phyloP scores from a whole-genome alignment of 2,113 vertebrate genomes.

The Nothocercus nigrocapillus region DNA sequence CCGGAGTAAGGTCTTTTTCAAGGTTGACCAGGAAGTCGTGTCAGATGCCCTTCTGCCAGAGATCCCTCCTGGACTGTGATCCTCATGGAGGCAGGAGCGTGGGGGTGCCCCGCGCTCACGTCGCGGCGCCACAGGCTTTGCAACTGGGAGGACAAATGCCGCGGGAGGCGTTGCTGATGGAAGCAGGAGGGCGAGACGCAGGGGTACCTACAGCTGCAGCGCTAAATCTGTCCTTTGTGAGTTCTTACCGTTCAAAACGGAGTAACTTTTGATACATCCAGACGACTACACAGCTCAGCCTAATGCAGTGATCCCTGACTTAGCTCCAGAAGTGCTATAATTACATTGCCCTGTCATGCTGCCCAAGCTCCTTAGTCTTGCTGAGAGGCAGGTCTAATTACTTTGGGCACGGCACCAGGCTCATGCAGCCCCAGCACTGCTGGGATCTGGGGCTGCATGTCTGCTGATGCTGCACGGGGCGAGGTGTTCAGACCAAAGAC shows the following conservation, averaged over 20 bases:
- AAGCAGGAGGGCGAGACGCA: neutral
- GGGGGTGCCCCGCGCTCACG: neutral
- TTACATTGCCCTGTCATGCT: neutral
- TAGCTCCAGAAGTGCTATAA: neutral
- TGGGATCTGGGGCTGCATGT: rapidly evolving
- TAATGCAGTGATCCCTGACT: neutral
- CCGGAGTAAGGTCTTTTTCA: neutral
- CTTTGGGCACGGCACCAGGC: neutral
- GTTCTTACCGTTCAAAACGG: neutral
- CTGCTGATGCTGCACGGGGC: neutral
- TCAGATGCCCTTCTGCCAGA: neutral
- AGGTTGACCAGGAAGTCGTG: neutral
- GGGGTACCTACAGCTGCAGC: neutral
- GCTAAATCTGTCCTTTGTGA: neutral
- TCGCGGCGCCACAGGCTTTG: neutral
- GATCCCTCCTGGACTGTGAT: neutral
- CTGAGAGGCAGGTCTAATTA: conserved; percentile 19
- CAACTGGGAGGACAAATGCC: neutral
- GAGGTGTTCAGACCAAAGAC: neutral
- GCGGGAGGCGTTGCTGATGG: neutral
- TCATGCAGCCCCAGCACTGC: neutral
- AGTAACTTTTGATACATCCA: neutral
- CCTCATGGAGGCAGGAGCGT: neutral
- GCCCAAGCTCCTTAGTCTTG: conserved; percentile 2
- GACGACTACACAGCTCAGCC: neutral